Evolutionary conservation across 2,113 vertebrate genomes (phyloP), one percentile per base, ranked within the genome.

Genomic region (Thunnus maccoyii): DNA sequence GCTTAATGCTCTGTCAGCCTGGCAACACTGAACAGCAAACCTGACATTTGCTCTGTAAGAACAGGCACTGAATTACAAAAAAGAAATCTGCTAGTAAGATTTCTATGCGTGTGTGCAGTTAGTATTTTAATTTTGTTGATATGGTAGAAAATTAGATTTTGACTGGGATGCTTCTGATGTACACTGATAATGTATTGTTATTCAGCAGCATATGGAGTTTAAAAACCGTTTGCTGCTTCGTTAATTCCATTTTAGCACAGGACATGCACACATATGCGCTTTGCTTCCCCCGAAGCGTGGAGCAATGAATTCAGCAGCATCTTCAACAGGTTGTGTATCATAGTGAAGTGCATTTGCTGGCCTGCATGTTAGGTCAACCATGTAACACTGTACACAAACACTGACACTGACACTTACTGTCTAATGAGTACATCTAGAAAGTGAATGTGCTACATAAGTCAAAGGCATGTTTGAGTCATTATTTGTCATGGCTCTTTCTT

Each of bases 1-100:
- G 64, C 60, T 74, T 52, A 55, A 54, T 36, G 76, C 83, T 78
- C 72, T 46, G 68, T 76, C 76, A 73, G 79, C 76, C 71, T 80
- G 74, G 72, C 83, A 73, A 81, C 65, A 60, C 71, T 63, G 0
- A 63, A 67, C 58, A 46, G 68, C 61, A 50, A 76, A 76, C 68
- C 67, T 62, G 48, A 27, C 32, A 32, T 68, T 61, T 74, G 17
- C 61, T 83, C 50, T 17, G 4, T 4, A 16, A 47, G 30, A 72
- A 63, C 1, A 51, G 4, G 20, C 50, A 30, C 72, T n/a, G 5
- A 44, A 20, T 60, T 62, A n/a, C 27, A 20, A 11, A 71, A 54
- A 68, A 32, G 36, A 41, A 9, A 41, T 8, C 36, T 41, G 7
- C 6, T 41, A 6, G 3, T 17, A 50, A 3, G 32, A 18, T 7